phyloP scores from a whole-genome alignment of 2,888 invertebrate genomes.

The Papilio elwesi region DNA sequence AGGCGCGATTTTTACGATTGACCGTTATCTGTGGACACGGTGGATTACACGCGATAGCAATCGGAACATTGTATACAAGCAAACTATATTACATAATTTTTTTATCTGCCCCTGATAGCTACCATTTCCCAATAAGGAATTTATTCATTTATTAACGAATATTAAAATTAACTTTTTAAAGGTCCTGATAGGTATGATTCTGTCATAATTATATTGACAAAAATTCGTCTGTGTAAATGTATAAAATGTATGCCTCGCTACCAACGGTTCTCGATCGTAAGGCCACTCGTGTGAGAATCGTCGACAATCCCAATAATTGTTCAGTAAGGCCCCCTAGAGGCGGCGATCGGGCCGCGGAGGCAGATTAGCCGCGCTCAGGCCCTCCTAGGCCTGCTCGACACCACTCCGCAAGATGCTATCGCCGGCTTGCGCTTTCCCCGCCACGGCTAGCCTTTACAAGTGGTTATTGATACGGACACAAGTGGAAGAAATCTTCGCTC shows the following conservation, averaged over 20 bases:
- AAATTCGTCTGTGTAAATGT: neutral
- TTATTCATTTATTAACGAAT: neutral
- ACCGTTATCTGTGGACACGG: slow-evolving; percentile 75
- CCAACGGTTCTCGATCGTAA: slow-evolving; percentile 34
- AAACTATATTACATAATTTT: slow-evolving; percentile 26
- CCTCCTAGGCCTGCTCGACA: slow-evolving; percentile 56
- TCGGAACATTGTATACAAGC: slow-evolving; percentile 55
- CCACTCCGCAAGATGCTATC: slow-evolving; percentile 65
- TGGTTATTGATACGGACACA: slow-evolving; percentile 70
- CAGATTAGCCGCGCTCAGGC: slow-evolving; percentile 76
- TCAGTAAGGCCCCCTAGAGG: slow-evolving; percentile 45
- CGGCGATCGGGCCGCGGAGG: slow-evolving; percentile 64
- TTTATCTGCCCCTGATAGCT: slow-evolving; percentile 30
- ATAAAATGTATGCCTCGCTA: neutral
- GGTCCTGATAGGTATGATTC: neutral
- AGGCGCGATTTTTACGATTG: slow-evolving; percentile 80
- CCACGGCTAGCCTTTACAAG: slow-evolving; percentile 60
- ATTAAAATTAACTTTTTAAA: neutral
- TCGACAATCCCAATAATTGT: slow-evolving; percentile 48
- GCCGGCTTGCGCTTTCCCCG: slow-evolving; percentile 66
- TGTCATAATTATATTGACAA: too few relatives aligned
- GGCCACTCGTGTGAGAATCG: slow-evolving; percentile 34
- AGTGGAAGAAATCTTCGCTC: slow-evolving; percentile 36
- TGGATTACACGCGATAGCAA: slow-evolving; percentile 80
- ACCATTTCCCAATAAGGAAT: neutral